Base-by-base conservation (phyloP, 2,888 invertebrate genomes). In the Thymelicus lineola region DNA sequence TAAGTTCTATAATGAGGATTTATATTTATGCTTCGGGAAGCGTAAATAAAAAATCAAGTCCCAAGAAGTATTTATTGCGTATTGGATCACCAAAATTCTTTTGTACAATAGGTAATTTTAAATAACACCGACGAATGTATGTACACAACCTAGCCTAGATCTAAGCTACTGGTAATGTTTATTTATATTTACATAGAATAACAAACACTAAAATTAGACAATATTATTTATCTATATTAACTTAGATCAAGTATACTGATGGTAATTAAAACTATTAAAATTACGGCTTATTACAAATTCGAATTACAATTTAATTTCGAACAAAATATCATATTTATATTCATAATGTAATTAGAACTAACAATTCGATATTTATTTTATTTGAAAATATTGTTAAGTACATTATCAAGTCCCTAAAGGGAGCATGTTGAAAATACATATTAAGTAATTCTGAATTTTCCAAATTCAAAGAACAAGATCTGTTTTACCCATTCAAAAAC, bases 31-130 rank as follows among this genome's bases (percentile, higher is more conserved):
- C 20, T 28, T 42, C 10, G 36, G 14, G 7, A 59, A 38, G 14
- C 12, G 10, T 55, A 48, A 66, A 60, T 63, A 74, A 79, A 79
- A 82, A 73, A 78, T 74, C 72, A 70, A 17, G 62, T 82, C 83
- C 90, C 89, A 89, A 89, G 91, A 90, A 91, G 82, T 90, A 84
- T 92, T 92, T 92, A 92, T 91, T 92, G 92, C 92, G 82, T 92
- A 91, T 87, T 85, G 89, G 86, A 91, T 90, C 90, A 91, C 87
- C 85, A 88, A 92, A 92, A 88, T 86, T 80, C 77, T 87, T 70
- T 86, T 93, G 90, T 92, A 92, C 92, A 92, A 81, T 86, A 86
- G 73, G 75, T 77, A 88, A 85, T 85, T 82, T 84, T 86, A 83
- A 84, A 85, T 89, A 91, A 93, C 92, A 91, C 84, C 85, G 87